A percentile compares a stretch with the other conserved stretches of the same genome.
Evolutionary conservation across 2,888 invertebrate species (phyloP).

Genomic region (Neoitamus cyanurus): DNA sequence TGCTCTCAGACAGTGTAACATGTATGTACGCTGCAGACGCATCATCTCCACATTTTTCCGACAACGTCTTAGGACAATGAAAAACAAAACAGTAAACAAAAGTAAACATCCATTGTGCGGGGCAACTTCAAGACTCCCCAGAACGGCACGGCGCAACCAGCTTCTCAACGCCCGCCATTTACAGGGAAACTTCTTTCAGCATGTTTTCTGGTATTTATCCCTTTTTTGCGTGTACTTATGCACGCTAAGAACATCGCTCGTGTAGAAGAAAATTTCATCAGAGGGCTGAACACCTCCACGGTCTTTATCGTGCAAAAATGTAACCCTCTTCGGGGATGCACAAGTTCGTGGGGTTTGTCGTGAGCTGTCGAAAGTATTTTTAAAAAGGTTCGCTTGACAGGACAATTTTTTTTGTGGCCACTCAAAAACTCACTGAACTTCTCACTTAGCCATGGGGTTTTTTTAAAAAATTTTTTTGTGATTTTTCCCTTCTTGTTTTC

Average conservation of each 20-base stretch:
- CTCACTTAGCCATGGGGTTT: background rate
- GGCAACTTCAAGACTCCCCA: background rate
- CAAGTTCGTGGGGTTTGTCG: background rate
- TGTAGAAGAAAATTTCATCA: background rate
- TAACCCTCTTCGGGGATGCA: background rate
- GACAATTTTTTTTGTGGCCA: background rate
- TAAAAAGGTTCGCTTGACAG: background rate
- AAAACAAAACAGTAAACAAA: background rate
- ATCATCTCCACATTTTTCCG: background rate
- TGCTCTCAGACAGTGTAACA: background rate
- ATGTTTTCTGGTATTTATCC: background rate
- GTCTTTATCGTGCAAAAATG: background rate
- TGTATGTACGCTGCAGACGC: constrained; percentile 6
- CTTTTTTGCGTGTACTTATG: background rate
- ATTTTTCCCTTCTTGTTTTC: background rate
- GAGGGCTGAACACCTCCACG: background rate
- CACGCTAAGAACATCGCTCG: background rate
- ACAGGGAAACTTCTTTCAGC: background rate
- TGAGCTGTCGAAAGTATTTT: background rate
- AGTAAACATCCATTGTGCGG: constrained; percentile 2
- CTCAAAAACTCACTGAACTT: background rate
- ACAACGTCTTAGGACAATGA: constrained; percentile 19
- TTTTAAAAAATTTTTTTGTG: background rate
- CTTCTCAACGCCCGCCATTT: background rate
- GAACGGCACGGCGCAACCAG: background rate